Percentiles rank a stretch among this genome's conserved stretches.
Evolutionary conservation across 2,888 invertebrate genomes (phyloP).

Genomic region (Rhamphomyia laevipes): DNA sequence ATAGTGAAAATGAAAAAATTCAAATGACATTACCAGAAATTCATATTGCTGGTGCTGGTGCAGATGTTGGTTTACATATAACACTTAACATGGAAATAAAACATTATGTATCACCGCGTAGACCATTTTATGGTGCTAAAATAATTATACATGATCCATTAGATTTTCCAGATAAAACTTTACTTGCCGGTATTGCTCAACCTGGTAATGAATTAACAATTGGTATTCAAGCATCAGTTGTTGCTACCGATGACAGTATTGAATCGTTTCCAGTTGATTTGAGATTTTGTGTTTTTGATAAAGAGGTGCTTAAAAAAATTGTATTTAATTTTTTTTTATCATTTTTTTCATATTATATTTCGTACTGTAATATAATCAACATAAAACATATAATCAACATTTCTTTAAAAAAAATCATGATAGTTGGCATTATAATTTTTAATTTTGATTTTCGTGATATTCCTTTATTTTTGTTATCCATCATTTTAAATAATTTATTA

Average conservation of each 20-base stretch:
- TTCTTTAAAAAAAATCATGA: too few species aligned
- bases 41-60: conserved; percentile 20
- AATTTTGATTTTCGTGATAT: too few species aligned
- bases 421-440: too few species aligned
- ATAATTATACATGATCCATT: conserved; percentile 32
- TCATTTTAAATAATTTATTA: too few species aligned
- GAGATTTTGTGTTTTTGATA: conserved; percentile 29
- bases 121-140: conserved; percentile 27
- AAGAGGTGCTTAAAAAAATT: too few species aligned
- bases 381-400: too few species aligned
- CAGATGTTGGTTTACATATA: conserved; percentile 27
- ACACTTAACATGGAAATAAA: conserved; percentile 25
- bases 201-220: conserved; percentile 27
- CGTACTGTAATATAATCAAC: too few species aligned
- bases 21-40: conserved; percentile 12
- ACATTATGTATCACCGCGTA: conserved; percentile 25
- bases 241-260: too few species aligned
- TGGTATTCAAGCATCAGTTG: conserved; percentile 26
- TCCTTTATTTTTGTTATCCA: too few species aligned
- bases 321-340: too few species aligned
- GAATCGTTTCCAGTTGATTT: conserved; percentile 10
- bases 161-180: conserved; percentile 31
- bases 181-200: conserved; percentile 23
- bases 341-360: too few species aligned
- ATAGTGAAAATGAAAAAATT: conserved; percentile 4